Evolutionary conservation across 1,140 invertebrate genomes (phyloP).

Genomic region (Holotrichia oblita): DNA sequence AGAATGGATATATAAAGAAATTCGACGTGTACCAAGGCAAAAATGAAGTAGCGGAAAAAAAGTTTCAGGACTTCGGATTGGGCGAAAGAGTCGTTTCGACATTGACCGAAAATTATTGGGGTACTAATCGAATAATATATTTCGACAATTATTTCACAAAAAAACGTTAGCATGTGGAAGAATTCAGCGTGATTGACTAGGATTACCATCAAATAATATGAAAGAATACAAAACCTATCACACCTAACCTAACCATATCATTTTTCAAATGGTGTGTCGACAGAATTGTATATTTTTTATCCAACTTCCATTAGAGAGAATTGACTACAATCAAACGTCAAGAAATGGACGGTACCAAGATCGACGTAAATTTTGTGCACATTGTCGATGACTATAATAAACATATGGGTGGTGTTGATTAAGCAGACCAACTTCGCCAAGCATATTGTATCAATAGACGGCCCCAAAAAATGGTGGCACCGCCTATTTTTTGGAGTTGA

Average conservation of each 20-base stretch:
- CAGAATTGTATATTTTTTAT: conserved; percentile 22
- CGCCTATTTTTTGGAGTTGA: conserved; percentile 37
- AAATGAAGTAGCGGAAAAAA: conserved; percentile 43
- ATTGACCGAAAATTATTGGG: conserved; percentile 48
- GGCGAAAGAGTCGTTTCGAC: too few species aligned
- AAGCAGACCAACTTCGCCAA: background rate
- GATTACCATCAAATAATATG: conserved; percentile 28
- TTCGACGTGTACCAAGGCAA: conserved; percentile 60
- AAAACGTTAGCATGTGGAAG: conserved; percentile 38
- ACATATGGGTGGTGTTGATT: background rate
- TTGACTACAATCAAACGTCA: background rate
- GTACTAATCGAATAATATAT: conserved; percentile 54
- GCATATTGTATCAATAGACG: conserved; percentile 28
- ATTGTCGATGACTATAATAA: conserved; percentile 20
- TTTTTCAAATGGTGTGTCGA: conserved; percentile 40
- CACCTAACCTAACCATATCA: background rate
- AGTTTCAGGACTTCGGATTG: conserved; percentile 52
- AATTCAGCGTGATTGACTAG: conserved; percentile 20
- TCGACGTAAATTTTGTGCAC: background rate
- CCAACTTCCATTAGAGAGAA: conserved; percentile 34
- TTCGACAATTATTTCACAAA: conserved; percentile 59
- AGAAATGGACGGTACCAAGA: conserved; percentile 22
- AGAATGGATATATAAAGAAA: conserved; percentile 60
- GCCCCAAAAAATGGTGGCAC: conserved; percentile 34
- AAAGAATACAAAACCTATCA: background rate